Evolutionary conservation across 2,113 vertebrate species (phyloP).

Genomic region (Melanerpes aurifrons): DNA sequence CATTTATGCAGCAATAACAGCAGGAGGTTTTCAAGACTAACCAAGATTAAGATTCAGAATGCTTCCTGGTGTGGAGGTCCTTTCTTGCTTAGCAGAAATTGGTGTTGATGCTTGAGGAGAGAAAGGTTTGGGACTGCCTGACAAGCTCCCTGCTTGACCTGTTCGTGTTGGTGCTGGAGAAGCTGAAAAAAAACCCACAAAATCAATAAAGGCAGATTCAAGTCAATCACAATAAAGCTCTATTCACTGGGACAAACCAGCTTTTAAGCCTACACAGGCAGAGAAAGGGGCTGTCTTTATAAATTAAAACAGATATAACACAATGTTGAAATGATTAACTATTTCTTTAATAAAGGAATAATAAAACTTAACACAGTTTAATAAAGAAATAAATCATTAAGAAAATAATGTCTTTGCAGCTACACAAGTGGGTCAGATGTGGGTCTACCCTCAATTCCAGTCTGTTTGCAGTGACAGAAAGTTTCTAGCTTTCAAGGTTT

Average conservation of each 20-base stretch:
- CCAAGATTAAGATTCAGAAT: conserved; percentile 97
- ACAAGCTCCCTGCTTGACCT: conserved; percentile 85
- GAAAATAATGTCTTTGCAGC: not conserved
- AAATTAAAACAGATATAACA: too few relatives aligned
- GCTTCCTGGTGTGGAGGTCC: conserved; percentile 87
- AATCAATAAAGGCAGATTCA: conserved; percentile 37
- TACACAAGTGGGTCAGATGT: not conserved
- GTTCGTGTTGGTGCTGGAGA: conserved; percentile 90
- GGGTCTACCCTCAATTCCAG: not conserved
- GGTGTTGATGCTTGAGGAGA: conserved; percentile 85
- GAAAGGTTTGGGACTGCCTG: conserved; percentile 91
- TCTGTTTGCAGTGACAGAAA: not conserved
- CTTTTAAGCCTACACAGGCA: not conserved
- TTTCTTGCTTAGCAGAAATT: conserved; percentile 85
- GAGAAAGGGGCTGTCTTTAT: not conserved
- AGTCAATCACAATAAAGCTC: not conserved
- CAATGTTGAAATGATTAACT: not conserved
- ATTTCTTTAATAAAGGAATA: not conserved
- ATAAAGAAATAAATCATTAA: not conserved
- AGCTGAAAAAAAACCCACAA: conserved; percentile 75
- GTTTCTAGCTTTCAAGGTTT: not conserved
- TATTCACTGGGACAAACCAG: not conserved
- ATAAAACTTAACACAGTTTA: not conserved
- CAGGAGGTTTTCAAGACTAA: conserved; percentile 74
- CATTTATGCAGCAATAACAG: not conserved